Evolutionary conservation across 1,140 invertebrate genomes (phyloP).

Genomic region (Batillaria attramentaria): DNA sequence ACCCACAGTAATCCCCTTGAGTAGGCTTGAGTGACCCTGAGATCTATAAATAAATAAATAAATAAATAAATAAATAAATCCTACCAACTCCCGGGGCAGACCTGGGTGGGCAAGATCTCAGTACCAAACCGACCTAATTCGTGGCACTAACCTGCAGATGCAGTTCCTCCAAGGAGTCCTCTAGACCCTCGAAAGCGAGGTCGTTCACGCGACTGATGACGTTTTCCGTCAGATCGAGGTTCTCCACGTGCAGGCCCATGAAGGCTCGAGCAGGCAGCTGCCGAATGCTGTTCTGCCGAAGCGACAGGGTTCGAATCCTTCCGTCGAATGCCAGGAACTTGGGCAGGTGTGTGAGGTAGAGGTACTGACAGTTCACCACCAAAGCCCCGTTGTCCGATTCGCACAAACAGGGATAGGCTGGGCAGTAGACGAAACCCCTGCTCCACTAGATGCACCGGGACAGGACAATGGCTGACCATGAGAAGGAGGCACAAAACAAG

Average conservation of each 20-base stretch:
- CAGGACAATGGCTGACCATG: background rate
- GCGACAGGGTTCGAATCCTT: conserved; percentile 38
- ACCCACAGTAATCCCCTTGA: too few relatives aligned
- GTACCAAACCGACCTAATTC: background rate
- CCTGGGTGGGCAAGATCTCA: too few relatives aligned
- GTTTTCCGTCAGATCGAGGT: conserved; percentile 81
- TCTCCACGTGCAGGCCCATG: conserved; percentile 36
- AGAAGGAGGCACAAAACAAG: background rate
- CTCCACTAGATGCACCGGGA: background rate
- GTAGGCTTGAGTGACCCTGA: too few relatives aligned
- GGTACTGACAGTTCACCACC: conserved; percentile 45
- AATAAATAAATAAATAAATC: too few relatives aligned
- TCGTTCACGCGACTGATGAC: conserved; percentile 81
- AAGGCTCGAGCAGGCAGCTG: conserved; percentile 36
- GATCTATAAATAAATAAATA: too few relatives aligned
- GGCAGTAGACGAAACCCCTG: conserved; percentile 44
- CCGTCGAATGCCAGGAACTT: conserved; percentile 46
- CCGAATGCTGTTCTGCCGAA: conserved; percentile 47
- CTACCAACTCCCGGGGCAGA: too few relatives aligned
- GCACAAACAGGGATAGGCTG: conserved; percentile 43
- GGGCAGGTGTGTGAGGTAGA: conserved; percentile 43
- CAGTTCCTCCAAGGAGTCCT: conserved; percentile 83
- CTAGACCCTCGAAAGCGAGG: conserved; percentile 86
- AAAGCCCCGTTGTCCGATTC: conserved; percentile 38
- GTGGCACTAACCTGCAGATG: conserved; percentile 80